These are phyloP conservation scores for Chymomyza procnemis DNA, from an alignment of 2,888 invertebrate genomes.

Conservation along the genomic window DNA sequence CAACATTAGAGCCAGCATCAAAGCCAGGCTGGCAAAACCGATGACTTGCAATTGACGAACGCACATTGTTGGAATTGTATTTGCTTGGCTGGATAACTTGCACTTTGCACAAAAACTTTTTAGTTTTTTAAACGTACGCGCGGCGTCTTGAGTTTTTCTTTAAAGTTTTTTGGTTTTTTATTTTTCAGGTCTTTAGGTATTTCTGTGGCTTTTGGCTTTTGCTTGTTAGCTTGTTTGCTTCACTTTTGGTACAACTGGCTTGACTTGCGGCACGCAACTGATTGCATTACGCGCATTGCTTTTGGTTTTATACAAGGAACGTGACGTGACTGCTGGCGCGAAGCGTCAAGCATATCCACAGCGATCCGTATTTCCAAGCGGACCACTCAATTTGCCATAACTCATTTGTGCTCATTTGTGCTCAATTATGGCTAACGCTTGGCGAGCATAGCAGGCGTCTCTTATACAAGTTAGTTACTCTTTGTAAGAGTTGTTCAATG, in stretches of 20 bases:
- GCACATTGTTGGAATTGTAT: conserved; percentile 24
- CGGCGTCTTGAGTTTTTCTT: not conserved
- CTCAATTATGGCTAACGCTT: conserved; percentile 1
- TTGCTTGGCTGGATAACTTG: not conserved
- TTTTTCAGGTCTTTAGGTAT: conserved; percentile 6
- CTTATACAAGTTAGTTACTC: not conserved
- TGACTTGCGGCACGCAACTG: conserved; percentile 49
- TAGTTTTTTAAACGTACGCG: not conserved
- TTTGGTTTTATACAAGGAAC: conserved; percentile 66
- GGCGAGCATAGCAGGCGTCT: conserved; percentile 7
- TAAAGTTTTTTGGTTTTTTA: conserved; percentile 10
- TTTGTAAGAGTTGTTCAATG: not conserved
- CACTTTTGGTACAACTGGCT: conserved; percentile 30
- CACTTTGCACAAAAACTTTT: not conserved
- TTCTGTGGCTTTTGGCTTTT: conserved; percentile 34
- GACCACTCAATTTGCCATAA: conserved; percentile 11
- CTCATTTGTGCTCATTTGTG: not conserved
- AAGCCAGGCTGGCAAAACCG: conserved; percentile 20
- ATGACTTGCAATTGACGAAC: conserved; percentile 25
- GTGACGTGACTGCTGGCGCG: conserved; percentile 55
- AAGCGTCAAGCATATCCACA: conserved; percentile 7
- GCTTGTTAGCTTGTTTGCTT: not conserved
- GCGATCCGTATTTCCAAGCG: conserved; percentile 9
- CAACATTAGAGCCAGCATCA: conserved; percentile 32
- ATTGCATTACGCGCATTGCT: conserved; percentile 50